Base-by-base conservation (phyloP, 2,888 invertebrate genomes). In the Cerceris rybyensis region DNA sequence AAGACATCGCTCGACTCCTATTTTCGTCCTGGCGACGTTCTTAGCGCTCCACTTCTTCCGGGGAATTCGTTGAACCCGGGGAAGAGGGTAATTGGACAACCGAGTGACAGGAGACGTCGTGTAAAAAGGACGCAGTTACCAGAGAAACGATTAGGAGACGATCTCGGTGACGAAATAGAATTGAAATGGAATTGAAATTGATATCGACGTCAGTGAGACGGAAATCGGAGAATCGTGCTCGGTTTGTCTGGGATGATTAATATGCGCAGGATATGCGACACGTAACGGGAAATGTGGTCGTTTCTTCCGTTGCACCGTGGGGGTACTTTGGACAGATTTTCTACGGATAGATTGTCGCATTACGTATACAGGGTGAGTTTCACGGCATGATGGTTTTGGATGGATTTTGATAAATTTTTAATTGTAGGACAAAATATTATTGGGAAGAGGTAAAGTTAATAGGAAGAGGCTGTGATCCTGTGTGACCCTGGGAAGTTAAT, bases 81-180 rank as follows among this genome's bases (percentile, higher is more conserved):
- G 57, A 67, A 17, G 58, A 58, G 68, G 66, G 81, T 86, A 86
- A 86, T 86, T 83, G 74, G 74, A 85, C 80, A 77, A 66, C 55
- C 60, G 74, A 84, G 75, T 80, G 86, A 84, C 86, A 81, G 59
- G 78, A 69, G 86, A 84, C 86, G 82, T 76, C 59, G 78, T 73
- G 74, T 72, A 82, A 57, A 46, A 41, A 16, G 69, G 70, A 75
- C 49, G 28, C 28, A 8, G 46, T 50, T 14, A 59, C 60, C 65
- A 52, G 16, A 13, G 28, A 39, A 28, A 14, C 41, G 55, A 75
- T 67, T 58, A 49, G 4, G n/a, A 57, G 64, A 65, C 55, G 28
- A 28, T 28, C 49, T 17, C 69, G 28, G 55, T 54, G n/a, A 49
- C 28, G 28, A 28, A 28, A 28, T 28, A 4, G 28, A 28, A 28